phyloP scores from a whole-genome alignment of 2,113 vertebrate genomes.

The Oncorhynchus kisutch region DNA sequence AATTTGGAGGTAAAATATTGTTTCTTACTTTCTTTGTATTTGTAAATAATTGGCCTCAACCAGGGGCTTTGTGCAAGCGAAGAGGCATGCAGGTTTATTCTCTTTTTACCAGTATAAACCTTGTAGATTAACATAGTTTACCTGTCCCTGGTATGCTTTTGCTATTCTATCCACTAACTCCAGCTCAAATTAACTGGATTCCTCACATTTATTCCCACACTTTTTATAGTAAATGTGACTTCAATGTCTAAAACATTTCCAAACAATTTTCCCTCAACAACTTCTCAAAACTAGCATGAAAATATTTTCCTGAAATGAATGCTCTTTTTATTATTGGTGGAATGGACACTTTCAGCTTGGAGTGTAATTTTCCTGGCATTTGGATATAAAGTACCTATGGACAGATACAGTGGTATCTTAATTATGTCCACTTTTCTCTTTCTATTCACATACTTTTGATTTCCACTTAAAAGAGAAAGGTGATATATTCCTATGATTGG shows the following conservation, averaged over 20 bases:
- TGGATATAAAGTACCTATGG: slow-evolving; percentile 61
- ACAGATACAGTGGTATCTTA: slow-evolving; percentile 63
- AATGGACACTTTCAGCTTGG: slow-evolving; percentile 48
- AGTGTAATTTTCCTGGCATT: slow-evolving; percentile 61
- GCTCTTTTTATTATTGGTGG: slow-evolving; percentile 58
- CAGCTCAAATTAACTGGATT: slow-evolving; percentile 64
- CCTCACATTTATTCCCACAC: slow-evolving; percentile 57
- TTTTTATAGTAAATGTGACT: slow-evolving; percentile 52
- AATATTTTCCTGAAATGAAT: slow-evolving; percentile 57
- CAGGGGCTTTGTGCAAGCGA: slow-evolving; percentile 50
- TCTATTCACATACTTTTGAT: slow-evolving; percentile 68
- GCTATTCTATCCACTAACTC: slow-evolving; percentile 43
- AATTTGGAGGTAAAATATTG: slow-evolving; percentile 28
- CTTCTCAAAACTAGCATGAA: slow-evolving; percentile 52
- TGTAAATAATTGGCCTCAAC: slow-evolving; percentile 43
- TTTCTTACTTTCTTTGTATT: slow-evolving; percentile 32
- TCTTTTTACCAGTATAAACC: slow-evolving; percentile 69
- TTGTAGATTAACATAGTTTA: slow-evolving; percentile 71
- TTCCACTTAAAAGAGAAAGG: slow-evolving; percentile 66
- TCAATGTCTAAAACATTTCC: slow-evolving; percentile 59
- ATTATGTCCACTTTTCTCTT: slow-evolving; percentile 59
- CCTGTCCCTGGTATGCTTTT: slow-evolving; percentile 49
- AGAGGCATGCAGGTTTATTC: slow-evolving; percentile 67
- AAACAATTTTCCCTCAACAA: slow-evolving; percentile 60
- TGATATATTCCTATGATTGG: slow-evolving; percentile 69